Percentiles rank a stretch among this genome's conserved stretches.
These are phyloP conservation scores for Megaceryle maxima DNA, from an alignment of 2,113 vertebrate genomes.

Conservation along the genomic window DNA sequence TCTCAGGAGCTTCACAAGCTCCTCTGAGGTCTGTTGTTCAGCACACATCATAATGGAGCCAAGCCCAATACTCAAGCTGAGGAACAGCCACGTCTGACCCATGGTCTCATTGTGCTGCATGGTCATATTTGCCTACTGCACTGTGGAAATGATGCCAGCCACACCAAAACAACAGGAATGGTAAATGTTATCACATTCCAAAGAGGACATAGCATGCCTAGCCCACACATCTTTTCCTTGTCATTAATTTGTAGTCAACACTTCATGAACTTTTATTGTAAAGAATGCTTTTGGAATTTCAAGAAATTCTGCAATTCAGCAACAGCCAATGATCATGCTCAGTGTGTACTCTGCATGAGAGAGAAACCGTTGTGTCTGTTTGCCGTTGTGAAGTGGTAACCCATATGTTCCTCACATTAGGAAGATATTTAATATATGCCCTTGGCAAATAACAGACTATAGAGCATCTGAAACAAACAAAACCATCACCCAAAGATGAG, in stretches of 20 bases:
- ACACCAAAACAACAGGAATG: neutral
- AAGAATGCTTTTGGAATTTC: neutral
- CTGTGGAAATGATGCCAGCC: neutral
- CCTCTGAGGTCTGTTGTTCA: neutral
- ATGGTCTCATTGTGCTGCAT: fast-evolving
- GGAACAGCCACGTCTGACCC: neutral
- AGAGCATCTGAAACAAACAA: slow-evolving; percentile 28
- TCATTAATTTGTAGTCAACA: neutral
- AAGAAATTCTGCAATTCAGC: neutral
- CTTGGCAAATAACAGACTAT: slow-evolving; percentile 29
- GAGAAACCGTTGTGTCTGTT: neutral
- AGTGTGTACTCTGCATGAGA: neutral
- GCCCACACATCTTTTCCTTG: neutral
- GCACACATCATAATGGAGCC: fast-evolving
- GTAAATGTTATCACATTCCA: neutral
- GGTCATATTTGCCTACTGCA: fast-evolving
- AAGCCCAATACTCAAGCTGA: neutral
- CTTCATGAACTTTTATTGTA: neutral
- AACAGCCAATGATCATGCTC: neutral
- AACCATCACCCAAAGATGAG: neutral
- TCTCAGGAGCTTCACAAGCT: neutral
- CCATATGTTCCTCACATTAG: slow-evolving; percentile 31
- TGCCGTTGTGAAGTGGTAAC: neutral
- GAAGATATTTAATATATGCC: slow-evolving; percentile 35
- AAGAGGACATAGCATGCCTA: neutral